Percentiles rank a stretch among this genome's conserved stretches.
phyloP scores from a whole-genome alignment of 2,888 invertebrate genomes.

The Dichetophora obliterata region DNA sequence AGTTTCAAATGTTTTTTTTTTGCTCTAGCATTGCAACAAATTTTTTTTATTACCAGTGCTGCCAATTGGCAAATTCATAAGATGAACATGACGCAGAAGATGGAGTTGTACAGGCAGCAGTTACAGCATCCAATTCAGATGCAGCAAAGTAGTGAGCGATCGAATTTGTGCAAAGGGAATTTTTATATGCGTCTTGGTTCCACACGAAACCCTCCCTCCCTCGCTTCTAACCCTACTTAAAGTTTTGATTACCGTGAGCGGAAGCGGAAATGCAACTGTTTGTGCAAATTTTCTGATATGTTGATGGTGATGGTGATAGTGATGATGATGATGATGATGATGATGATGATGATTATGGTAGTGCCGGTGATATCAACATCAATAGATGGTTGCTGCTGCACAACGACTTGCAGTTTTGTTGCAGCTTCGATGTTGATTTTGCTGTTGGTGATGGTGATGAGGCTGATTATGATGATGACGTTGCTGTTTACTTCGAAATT shows the following conservation, averaged over 20 bases:
- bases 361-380: not conserved
- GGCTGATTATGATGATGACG: not conserved
- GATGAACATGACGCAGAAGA: not conserved
- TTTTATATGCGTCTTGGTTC: not conserved
- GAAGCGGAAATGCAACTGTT: conserved; percentile 13
- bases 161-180: not conserved
- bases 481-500: not conserved
- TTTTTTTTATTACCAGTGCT: not conserved
- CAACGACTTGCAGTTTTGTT: conserved; percentile 8
- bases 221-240: too few species aligned
- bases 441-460: not conserved
- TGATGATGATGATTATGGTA: conserved; percentile 10
- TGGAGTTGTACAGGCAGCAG: not conserved
- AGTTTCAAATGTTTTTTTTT: conserved; percentile 7
- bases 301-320: not conserved
- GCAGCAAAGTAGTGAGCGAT: not conserved
- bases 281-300: conserved; percentile 7
- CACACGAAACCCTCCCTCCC: not conserved
- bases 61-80: not conserved
- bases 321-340: not conserved
- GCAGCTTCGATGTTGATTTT: too few species aligned
- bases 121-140: not conserved
- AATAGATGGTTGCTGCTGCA: conserved; percentile 33
- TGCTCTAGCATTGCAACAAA: not conserved
- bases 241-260: conserved; percentile 11